Conservation (phyloP, 2,113 vertebrate genomes). For the Pachyramphus minor region DNA sequence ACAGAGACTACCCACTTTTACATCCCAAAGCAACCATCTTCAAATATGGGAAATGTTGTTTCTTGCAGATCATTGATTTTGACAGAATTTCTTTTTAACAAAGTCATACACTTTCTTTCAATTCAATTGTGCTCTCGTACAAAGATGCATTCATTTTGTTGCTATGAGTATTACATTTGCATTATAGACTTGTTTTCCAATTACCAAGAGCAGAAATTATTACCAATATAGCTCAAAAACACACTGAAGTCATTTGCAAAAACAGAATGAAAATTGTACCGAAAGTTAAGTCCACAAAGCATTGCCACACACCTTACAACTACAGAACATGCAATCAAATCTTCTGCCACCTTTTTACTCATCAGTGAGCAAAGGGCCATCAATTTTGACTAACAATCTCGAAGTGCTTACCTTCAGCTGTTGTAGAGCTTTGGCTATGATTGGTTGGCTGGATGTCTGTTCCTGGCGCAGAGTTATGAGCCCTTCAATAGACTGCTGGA, state of each 20-base stretch:
- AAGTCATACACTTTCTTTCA: background rate
- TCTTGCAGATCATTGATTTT: background rate
- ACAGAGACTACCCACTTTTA: background rate
- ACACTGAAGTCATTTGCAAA: background rate
- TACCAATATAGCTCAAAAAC: background rate
- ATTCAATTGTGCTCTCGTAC: background rate
- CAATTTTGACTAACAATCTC: background rate
- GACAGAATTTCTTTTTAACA: background rate
- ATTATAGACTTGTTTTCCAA: background rate
- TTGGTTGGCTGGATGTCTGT: conserved; percentile 94
- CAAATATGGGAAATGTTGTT: background rate
- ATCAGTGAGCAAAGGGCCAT: background rate
- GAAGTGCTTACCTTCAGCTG: conserved; percentile 85
- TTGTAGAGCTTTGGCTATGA: conserved; percentile 89
- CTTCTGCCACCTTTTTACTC: background rate
- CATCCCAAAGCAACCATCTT: background rate
- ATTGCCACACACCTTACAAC: background rate
- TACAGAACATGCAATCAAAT: background rate
- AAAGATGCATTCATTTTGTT: background rate
- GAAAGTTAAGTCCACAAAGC: background rate
- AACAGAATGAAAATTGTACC: background rate
- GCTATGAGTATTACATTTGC: background rate
- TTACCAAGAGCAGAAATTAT: background rate
- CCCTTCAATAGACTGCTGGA: conserved; percentile 90
- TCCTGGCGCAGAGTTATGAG: conserved; percentile 86